Evolutionary conservation across 2,888 invertebrate species (phyloP), one percentile per base, ranked within the genome.

Genomic region (Cylloceria caligata): DNA sequence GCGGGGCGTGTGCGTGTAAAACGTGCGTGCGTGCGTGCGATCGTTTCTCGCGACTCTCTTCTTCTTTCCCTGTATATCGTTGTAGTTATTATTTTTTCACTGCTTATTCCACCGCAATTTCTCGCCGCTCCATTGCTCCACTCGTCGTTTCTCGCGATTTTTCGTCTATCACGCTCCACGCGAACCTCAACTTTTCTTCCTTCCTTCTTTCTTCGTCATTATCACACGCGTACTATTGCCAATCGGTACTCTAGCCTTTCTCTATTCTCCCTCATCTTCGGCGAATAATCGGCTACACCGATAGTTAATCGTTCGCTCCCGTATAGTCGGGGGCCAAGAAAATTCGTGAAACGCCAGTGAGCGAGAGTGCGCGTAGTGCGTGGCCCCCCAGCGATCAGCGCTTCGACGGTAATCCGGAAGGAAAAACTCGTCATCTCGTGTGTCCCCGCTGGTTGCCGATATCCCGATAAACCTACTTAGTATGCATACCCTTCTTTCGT

Each of bases 1-100:
- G 78, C 81, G 84, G 87, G 85, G 88, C 86, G 88, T 87, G 87
- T 86, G 87, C 77, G 78, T 76, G 73, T 55, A 21, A 69, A 84
- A 80, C 79, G 78, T 81, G 75, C 81, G 74, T 81, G 68, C 68
- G 52, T 67, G 65, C 69, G 72, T 68, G 57, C 62, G 57, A 71
- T 76, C 49, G 27, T 11, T 57, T 39, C 27, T 47, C 67, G 13
- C 57, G 27, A 21, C 30, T 16, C 6, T 62, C 11, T 65, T 68
- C 16, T 49, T 42, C 19, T 68, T 16, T n/a, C 19, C 39, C 39
- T 47, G 34, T 36, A 36, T 60, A n/a, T 47, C 27, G 9, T 34
- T 30, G 9, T 49, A 57, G 27, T 39, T 19, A 62, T 74, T 27
- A 45, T 52, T 36, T 36, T 52, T 30, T 57, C 24, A 11, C 21